Percentiles rank a stretch among this genome's conserved stretches.
Evolutionary conservation across 2,113 vertebrate species (phyloP).

Genomic region (Anoura caudifer): DNA sequence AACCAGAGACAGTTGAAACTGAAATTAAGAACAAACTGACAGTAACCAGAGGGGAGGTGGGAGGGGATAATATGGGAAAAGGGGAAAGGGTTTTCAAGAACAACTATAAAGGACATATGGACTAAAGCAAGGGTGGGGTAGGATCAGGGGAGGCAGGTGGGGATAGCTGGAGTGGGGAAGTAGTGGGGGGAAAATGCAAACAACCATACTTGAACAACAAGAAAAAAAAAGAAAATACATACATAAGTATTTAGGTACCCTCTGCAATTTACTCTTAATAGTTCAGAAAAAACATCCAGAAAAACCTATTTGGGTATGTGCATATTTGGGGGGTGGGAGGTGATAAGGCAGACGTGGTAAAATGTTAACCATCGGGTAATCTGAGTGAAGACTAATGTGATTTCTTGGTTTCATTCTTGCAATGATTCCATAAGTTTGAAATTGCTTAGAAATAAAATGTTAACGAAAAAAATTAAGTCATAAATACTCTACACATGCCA

Average conservation of each 20-base stretch:
- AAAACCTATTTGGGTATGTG: background rate
- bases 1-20: too few relatives aligned
- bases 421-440: background rate
- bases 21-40: too few relatives aligned
- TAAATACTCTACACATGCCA: background rate
- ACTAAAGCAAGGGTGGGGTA: too few relatives aligned
- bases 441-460: constrained; percentile 28
- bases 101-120: too few relatives aligned
- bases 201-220: too few relatives aligned
- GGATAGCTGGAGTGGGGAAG: too few relatives aligned
- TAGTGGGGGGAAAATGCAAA: too few relatives aligned
- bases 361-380: background rate
- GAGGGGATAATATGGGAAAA: too few relatives aligned
- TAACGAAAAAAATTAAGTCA: background rate
- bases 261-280: background rate
- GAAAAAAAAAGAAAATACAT: background rate
- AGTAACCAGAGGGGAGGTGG: too few relatives aligned
- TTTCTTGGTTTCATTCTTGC: background rate
- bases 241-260: background rate
- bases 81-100: too few relatives aligned
- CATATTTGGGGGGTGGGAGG: background rate
- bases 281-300: background rate
- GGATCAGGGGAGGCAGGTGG: too few relatives aligned
- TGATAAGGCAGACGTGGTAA: background rate
- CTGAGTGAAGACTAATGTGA: background rate